phyloP scores from a whole-genome alignment of 2,888 invertebrate genomes.

The Eucriotettix oculatus region DNA sequence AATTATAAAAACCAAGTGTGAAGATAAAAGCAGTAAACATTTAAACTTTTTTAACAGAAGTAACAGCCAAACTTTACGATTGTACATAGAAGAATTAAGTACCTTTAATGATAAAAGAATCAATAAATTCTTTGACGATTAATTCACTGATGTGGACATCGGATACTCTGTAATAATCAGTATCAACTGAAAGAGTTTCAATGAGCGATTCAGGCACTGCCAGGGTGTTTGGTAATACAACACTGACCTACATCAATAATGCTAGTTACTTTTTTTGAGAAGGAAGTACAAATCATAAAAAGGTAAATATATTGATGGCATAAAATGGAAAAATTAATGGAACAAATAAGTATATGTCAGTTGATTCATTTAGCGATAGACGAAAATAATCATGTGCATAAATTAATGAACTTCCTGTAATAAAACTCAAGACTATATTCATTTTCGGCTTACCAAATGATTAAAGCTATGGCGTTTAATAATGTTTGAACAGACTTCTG shows the following conservation, averaged over 20 bases:
- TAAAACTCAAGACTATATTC: too few species aligned
- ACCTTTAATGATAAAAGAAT: conserved; percentile 39
- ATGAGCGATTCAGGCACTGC: conserved; percentile 25
- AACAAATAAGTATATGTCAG: too few species aligned
- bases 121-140: conserved; percentile 31
- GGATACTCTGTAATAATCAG: conserved; percentile 35
- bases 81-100: conserved; percentile 5
- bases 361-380: too few species aligned
- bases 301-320: too few species aligned
- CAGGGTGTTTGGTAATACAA: conserved; percentile 32
- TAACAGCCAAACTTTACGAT: not conserved
- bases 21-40: not conserved
- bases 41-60: not conserved
- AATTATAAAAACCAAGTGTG: not conserved
- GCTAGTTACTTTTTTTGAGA: conserved; percentile 7
- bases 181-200: conserved; percentile 27
- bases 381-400: too few species aligned
- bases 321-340: too few species aligned
- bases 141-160: conserved; percentile 29
- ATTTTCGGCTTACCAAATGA: not conserved
- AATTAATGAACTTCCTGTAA: too few species aligned
- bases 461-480: not conserved
- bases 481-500: not conserved
- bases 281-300: too few species aligned
- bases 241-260: conserved; percentile 30